Base-by-base conservation (phyloP, 2,113 vertebrate species). In the Equus przewalskii region DNA sequence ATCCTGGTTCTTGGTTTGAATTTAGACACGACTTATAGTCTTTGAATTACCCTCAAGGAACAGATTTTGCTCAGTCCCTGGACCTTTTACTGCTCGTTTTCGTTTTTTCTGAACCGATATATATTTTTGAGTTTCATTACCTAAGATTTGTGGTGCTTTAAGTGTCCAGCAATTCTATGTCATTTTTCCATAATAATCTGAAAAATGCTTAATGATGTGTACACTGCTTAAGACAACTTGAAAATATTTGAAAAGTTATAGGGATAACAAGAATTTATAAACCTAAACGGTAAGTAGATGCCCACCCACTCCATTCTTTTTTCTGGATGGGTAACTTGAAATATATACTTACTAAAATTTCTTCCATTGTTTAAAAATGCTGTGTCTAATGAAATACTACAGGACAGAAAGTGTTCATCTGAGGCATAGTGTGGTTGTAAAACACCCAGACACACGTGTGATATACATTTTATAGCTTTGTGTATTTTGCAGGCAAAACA, bases 371-470 rank as follows among this genome's bases (percentile, higher is more conserved):
- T 98, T 98, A 95, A 92, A 97, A 91, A 81, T 78, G 22, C 80
- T 64, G 79, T 93, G 56, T 91, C 89, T 92, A 60, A 96, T 98
- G 98, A 98, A 98, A 98, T 98, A 98, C 80, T 95, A 75, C 90
- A 89, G 64, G 92, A 96, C 65, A 94, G 80, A 96, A 92, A 81
- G 75, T 94, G 83, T 96, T 97, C 96, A 95, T 97, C 95, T 92
- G 78, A 97, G 80, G 65, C 84, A 60, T 64, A 85, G 96, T 36
- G 28, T 95, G 90, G 69, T 80, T 94, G 72, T 97, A 97, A 98
- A 97, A 95, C 91, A 97, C 56, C 73, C 84, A 97, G 95, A 92
- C 89, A 94, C 62, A 95, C 67, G 64, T 96, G 88, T 73, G 84
- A 94, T 95, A 91, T 65, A 96, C 87, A 86, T 96, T 97, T 98